A percentile compares a stretch with the other conserved stretches of the same genome.
phyloP scores from a whole-genome alignment of 2,113 vertebrate genomes.

The Ia io region DNA sequence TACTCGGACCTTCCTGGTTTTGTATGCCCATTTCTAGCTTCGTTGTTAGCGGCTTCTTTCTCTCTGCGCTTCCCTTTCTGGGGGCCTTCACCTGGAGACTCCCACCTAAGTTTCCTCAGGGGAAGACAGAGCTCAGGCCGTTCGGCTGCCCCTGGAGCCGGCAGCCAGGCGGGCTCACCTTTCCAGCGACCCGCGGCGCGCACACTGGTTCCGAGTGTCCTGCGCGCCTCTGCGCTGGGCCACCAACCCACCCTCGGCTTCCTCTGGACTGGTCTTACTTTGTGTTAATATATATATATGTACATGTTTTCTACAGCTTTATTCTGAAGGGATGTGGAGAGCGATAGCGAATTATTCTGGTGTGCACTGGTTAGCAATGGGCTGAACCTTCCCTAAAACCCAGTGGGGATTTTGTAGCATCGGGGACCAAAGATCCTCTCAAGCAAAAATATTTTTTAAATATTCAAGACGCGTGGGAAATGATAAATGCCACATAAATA shows the following conservation, averaged over 20 bases:
- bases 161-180: background rate
- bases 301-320: background rate
- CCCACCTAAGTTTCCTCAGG: background rate
- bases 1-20: background rate
- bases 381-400: background rate
- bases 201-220: background rate
- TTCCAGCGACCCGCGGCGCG: background rate
- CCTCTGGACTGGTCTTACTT: background rate
- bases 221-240: background rate
- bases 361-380: background rate
- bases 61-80: background rate
- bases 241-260: background rate
- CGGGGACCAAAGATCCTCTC: slow-evolving; percentile 13
- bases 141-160: background rate
- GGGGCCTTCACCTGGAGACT: background rate
- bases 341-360: background rate
- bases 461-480: background rate
- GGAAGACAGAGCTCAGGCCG: background rate
- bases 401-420: slow-evolving; percentile 48
- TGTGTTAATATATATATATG: background rate
- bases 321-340: background rate
- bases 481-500: background rate
- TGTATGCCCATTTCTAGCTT: background rate
- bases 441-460: background rate
- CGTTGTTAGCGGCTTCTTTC: background rate